Conservation (phyloP, 1,140 invertebrate species). For the Anastatus disparis region DNA sequence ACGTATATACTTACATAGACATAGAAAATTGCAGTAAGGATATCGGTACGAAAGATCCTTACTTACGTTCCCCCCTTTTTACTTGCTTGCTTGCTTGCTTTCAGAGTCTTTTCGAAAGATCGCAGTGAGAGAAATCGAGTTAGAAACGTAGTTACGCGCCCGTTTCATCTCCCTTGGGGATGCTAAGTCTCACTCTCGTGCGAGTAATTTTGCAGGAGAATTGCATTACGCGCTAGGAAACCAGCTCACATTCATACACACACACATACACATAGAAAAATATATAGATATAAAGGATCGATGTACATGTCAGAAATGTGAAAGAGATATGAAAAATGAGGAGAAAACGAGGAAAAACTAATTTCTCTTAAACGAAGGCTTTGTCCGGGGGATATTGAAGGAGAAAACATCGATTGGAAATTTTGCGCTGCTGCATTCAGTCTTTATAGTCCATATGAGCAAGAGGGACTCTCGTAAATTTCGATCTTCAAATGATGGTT, state of each 20-base stretch:
- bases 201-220: constrained; percentile 51
- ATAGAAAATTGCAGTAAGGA: constrained; percentile 30
- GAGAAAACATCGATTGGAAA: constrained; percentile 35
- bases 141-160: constrained; percentile 53
- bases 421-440: constrained; percentile 6
- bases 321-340: constrained; percentile 24
- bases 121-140: constrained; percentile 51
- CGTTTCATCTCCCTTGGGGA: constrained; percentile 50
- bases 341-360: constrained; percentile 27
- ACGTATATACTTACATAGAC: too few species aligned
- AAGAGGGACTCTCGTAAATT: constrained; percentile 4
- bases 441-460: not conserved
- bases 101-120: constrained; percentile 48
- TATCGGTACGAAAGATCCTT: constrained; percentile 6
- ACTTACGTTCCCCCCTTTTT: constrained; percentile 15
- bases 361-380: constrained; percentile 25
- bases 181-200: constrained; percentile 40
- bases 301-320: constrained; percentile 31
- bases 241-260: not conserved
- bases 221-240: constrained; percentile 47
- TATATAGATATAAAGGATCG: too few species aligned
- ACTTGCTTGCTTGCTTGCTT: not conserved
- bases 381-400: constrained; percentile 27
- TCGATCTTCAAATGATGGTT: constrained; percentile 1
- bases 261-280: constrained; percentile 1